Base-by-base conservation (phyloP, 2,888 invertebrate species). In the Ormyrus thymus region DNA sequence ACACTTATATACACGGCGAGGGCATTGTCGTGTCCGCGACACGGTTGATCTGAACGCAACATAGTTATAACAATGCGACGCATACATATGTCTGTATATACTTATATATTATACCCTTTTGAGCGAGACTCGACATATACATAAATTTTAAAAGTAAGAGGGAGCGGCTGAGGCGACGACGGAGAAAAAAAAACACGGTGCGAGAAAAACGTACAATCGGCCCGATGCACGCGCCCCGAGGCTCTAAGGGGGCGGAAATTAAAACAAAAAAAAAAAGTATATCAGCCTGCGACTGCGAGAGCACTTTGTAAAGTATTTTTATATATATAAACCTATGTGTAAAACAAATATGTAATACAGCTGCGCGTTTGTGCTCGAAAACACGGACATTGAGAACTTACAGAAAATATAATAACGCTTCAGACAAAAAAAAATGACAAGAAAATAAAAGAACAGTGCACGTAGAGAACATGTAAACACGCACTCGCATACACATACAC, bases 221-320 rank as follows among this genome's bases (percentile, higher is more conserved):
- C 53, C 53, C 64, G 76, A 79, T 71, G 70, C 75, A 61, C 13
- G 29, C 65, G 53, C 61, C 70, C 76, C 65, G 29, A 29, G 55
- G 58, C 68, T 73, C 72, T 78, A 55, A 66, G 48, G 55, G 56
- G 59, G 50, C 64, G 70, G 58, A 76, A 50, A 29, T 29, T 29
- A 29, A 29, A 29, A 29, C 0, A 1, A 29, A 29, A 29, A 64
- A 53, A 69, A 56, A 46, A 56, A 50, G 53, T 76, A 29, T 29
- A 61, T 72, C 62, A 72, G 62, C 53, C 62, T 45, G 69, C 56
- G 64, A 29, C 48, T 61, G 61, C 50, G 69, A 65, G 29, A 77
- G 64, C 78, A 71, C 62, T 82, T 79, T 79, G 75, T 79, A 79
- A 79, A 82, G 75, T 81, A 82, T 82, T 82, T 81, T 82, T 81